phyloP scores from a whole-genome alignment of 2,888 invertebrate genomes.

The Choristoneura rosaceana region DNA sequence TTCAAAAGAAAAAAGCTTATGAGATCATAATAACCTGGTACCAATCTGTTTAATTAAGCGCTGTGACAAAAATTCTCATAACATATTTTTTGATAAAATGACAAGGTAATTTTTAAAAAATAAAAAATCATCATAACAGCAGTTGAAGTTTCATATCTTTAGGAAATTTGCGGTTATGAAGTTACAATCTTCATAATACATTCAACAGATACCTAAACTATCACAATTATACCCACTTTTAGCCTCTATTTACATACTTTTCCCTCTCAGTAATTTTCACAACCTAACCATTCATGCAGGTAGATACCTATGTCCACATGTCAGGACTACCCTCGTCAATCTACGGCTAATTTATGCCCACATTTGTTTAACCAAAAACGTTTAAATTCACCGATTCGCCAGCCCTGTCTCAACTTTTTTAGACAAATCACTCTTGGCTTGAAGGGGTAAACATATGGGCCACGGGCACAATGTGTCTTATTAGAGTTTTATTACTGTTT shows the following conservation, averaged over 20 bases:
- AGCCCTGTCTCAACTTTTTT: slow-evolving; percentile 72
- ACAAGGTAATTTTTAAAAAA: too few species aligned
- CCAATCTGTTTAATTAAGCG: too few species aligned
- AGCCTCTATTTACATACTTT: neutral
- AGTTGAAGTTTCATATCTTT: too few species aligned
- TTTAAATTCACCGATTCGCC: slow-evolving; percentile 75
- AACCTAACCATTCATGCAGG: slow-evolving; percentile 17
- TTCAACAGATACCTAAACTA: too few species aligned
- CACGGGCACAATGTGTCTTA: slow-evolving; percentile 13
- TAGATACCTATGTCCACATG: slow-evolving; percentile 57
- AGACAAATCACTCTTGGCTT: slow-evolving; percentile 60
- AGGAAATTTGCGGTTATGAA: too few species aligned
- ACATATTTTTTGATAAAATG: too few species aligned
- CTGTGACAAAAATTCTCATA: too few species aligned
- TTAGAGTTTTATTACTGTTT: slow-evolving; percentile 8
- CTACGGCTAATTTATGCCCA: slow-evolving; percentile 76
- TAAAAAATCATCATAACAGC: too few species aligned
- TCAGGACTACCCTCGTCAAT: slow-evolving; percentile 77
- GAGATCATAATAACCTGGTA: too few species aligned
- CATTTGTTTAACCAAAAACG: slow-evolving; percentile 81
- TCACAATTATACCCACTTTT: neutral
- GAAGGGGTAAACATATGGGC: slow-evolving; percentile 28
- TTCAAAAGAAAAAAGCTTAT: too few species aligned
- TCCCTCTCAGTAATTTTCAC: neutral
- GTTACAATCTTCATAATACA: too few species aligned